These are phyloP conservation scores for Macrosoma leucophasiata DNA, from an alignment of 2,888 invertebrate genomes.

Conservation along the genomic window DNA sequence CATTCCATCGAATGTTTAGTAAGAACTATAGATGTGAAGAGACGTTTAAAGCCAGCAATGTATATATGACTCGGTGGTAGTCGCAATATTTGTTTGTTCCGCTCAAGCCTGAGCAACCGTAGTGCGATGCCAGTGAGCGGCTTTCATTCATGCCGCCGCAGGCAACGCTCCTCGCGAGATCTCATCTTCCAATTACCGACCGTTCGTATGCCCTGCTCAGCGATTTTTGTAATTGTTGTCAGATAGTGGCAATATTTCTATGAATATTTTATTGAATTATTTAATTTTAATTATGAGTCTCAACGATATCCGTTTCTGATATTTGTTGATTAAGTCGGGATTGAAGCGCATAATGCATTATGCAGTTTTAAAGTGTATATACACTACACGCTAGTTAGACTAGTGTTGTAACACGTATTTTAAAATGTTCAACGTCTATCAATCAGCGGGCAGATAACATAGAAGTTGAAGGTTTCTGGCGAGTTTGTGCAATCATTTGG, in stretches of 20 bases:
- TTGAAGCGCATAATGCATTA: no score
- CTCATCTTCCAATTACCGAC: conserved; percentile 72
- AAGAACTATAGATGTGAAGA: no score
- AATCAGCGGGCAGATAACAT: no score
- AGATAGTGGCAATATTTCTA: conserved; percentile 40
- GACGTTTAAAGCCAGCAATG: conserved; percentile 38
- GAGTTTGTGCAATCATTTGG: no score
- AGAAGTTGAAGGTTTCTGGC: no score
- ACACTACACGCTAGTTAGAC: no score
- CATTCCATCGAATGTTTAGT: conserved; percentile 34
- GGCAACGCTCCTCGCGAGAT: conserved; percentile 69
- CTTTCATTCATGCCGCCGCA: conserved; percentile 74
- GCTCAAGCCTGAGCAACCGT: conserved; percentile 40
- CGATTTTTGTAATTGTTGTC: conserved; percentile 64
- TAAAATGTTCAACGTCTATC: no score
- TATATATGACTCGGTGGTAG: conserved; percentile 23
- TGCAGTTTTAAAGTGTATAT: not conserved
- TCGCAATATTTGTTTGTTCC: conserved; percentile 36
- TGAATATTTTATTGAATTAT: conserved; percentile 17
- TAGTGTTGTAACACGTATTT: no score
- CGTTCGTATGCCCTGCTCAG: conserved; percentile 48
- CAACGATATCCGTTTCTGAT: not conserved
- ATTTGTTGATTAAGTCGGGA: no score
- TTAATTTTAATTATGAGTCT: not conserved
- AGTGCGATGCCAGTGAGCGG: conserved; percentile 62